Percentiles rank a stretch among this genome's conserved stretches.
phyloP scores from a whole-genome alignment of 2,113 vertebrate genomes.

The Philantomba maxwellii region DNA sequence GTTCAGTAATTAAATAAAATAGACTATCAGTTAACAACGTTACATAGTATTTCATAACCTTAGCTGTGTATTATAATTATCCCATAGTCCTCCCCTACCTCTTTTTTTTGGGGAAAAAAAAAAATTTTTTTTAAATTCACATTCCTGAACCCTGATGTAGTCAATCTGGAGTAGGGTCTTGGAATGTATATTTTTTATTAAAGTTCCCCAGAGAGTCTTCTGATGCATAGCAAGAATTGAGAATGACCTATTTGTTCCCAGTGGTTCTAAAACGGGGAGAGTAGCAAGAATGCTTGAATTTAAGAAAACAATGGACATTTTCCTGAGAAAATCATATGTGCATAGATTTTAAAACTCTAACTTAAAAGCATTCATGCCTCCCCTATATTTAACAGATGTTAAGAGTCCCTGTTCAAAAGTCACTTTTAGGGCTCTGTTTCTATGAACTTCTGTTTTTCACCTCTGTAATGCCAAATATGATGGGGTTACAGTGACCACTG shows the following conservation, averaged over 20 bases:
- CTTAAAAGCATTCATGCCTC: neutral
- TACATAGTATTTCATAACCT: neutral
- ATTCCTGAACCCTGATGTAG: neutral
- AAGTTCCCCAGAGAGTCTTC: neutral
- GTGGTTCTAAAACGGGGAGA: neutral
- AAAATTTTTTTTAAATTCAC: neutral
- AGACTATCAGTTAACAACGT: neutral
- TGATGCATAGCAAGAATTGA: neutral
- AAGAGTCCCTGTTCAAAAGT: neutral
- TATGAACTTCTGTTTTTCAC: neutral
- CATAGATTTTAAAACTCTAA: neutral
- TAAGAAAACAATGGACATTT: neutral
- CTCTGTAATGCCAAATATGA: neutral
- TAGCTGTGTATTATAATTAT: neutral
- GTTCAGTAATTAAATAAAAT: neutral
- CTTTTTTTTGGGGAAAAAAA: too few relatives aligned
- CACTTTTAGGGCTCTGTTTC: neutral
- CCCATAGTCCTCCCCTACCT: neutral
- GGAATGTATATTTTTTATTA: neutral
- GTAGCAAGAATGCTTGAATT: neutral
- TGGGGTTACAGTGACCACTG: neutral
- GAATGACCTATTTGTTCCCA: neutral
- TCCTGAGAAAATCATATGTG: neutral
- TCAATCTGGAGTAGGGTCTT: neutral
- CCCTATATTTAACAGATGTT: neutral